These are phyloP conservation scores for Oxycera nigricornis DNA, from an alignment of 2,888 invertebrate species.

Conservation along the genomic window DNA sequence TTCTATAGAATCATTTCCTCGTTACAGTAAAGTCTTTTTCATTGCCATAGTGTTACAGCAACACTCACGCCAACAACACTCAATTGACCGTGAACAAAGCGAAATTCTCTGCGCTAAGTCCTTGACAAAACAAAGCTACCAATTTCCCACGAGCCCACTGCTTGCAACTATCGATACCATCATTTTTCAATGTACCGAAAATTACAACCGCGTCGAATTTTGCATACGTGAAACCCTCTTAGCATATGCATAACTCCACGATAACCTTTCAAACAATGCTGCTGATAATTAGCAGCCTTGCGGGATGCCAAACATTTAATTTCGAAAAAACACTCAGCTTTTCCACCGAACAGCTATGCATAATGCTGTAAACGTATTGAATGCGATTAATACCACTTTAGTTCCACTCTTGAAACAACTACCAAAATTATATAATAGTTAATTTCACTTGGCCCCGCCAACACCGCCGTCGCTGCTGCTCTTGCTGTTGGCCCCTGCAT, in stretches of 20 bases:
- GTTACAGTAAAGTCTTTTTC: no score
- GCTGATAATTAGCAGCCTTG: slow-evolving; percentile 35
- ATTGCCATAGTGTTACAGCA: no score
- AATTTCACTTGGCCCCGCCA: slow-evolving; percentile 21
- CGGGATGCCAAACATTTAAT: slow-evolving; percentile 24
- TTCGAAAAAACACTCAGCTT: background rate
- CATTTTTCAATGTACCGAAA: slow-evolving; percentile 15
- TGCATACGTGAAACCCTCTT: slow-evolving; percentile 21
- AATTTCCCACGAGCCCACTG: background rate
- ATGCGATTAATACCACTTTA: slow-evolving; percentile 37
- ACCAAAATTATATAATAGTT: slow-evolving; percentile 35
- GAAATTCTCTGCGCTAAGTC: no score
- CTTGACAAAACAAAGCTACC: background rate
- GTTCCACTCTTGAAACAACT: slow-evolving; percentile 40
- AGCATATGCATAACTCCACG: background rate
- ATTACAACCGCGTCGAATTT: slow-evolving; percentile 22
- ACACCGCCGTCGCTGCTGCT: background rate
- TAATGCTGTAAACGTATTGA: slow-evolving; percentile 35
- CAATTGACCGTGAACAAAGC: no score
- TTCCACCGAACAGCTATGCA: slow-evolving; percentile 9
- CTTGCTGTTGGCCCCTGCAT: background rate
- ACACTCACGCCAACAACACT: no score
- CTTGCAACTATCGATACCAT: background rate
- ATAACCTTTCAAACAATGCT: slow-evolving; percentile 28
- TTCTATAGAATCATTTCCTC: no score